Percentiles rank a stretch among this genome's conserved stretches.
These are phyloP conservation scores for Noctuana brunneofusca DNA, from an alignment of 2,888 invertebrate genomes.

Conservation along the genomic window DNA sequence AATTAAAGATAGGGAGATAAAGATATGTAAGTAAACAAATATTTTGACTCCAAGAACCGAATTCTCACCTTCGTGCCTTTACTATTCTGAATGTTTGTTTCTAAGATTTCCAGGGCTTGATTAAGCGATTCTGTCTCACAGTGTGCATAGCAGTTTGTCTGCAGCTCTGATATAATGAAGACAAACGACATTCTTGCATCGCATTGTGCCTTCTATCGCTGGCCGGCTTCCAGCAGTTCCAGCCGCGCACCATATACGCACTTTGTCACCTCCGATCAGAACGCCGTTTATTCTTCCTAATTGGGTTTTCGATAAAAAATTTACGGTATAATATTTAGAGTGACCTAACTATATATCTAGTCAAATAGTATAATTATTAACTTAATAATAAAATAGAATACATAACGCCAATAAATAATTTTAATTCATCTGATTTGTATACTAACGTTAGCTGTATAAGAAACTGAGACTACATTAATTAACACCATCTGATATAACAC, in stretches of 20 bases:
- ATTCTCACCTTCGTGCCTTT: background rate
- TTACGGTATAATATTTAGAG: background rate
- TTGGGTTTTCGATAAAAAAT: background rate
- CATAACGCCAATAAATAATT: no score
- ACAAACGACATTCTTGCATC: conserved; percentile 4
- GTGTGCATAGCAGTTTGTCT: conserved; percentile 55
- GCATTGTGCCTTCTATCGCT: background rate
- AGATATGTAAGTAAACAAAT: no score
- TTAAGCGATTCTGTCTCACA: conserved; percentile 59
- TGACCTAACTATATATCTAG: no score
- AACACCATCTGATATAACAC: no score
- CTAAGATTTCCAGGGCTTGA: conserved; percentile 10
- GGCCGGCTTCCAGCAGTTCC: background rate
- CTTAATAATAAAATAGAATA: no score
- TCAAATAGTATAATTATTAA: no score
- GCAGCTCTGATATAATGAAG: conserved; percentile 53
- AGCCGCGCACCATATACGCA: background rate
- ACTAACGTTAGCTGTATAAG: no score
- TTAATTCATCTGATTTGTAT: no score
- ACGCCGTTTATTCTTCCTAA: background rate
- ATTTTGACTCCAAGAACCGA: background rate
- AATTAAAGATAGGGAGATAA: no score
- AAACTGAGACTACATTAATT: no score
- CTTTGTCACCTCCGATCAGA: conserved; percentile 2
- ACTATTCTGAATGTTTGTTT: background rate